Evolutionary conservation across 2,113 vertebrate genomes (phyloP), one percentile per base, ranked within the genome.

Genomic region (Lagopus muta): DNA sequence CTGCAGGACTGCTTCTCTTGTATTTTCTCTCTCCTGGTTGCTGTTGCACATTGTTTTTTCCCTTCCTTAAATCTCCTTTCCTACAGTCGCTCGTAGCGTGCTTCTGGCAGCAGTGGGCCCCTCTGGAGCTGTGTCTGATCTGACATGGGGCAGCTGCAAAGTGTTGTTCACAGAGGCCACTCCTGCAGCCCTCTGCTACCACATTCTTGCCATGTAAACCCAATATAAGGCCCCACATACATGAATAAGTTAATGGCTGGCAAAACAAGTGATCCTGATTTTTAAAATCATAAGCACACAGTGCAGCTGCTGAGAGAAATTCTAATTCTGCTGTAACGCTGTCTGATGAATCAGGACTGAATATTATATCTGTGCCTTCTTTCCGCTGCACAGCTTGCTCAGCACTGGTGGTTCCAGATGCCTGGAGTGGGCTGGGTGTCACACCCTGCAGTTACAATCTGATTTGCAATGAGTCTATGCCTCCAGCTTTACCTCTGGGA

Each of bases 361-460:
- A 66, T 20, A 30, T 43, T 30, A 57, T 45, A 36, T 50, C 15
- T 43, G 8, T 42, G 21, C 8, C 52, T 74, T 6, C 50, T 78
- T 58, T 82, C 25, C 38, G 65, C 4, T 1, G 2, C 25, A 7
- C 10, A 77, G 69, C 80, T 88, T 61, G 42, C 55, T 89, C 9
- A 32, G 38, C 42, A 7, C 61, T 94, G 2, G 0, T 22, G 4
- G 7, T 81, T 81, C n/a, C 22, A 50, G 66, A 47, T 24, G n/a
- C 69, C 48, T 16, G 18, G 32, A 45, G 45, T 34, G 57, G 25
- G 50, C 55, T 38, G 57, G 21, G 21, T 74, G 0, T 75, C 10
- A 17, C 1, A 4, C 36, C 42, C 38, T 19, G 50, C 34, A 64
- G 65, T 43, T 27, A 1, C 7, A 28, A 8, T 0, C 0, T 36